Conservation (phyloP, 2,113 vertebrate genomes). For the Microtus richardsoni region DNA sequence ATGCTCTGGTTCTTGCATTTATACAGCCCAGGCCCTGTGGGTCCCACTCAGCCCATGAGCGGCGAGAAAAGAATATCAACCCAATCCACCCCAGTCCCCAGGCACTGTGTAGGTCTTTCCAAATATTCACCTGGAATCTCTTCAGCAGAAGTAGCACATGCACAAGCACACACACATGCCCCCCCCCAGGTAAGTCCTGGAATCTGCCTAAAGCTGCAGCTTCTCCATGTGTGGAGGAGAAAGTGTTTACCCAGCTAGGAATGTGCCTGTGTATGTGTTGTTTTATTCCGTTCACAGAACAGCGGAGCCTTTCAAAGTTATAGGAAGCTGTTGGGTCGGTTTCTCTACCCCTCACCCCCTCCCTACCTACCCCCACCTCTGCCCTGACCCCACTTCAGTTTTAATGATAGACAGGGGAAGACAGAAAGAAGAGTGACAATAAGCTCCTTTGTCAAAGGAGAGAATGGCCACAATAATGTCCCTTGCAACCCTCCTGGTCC, state of each 20-base stretch:
- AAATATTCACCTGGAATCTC: background rate
- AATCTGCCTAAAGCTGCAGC: background rate
- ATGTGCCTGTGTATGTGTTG: too few relatives aligned
- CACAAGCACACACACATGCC: background rate
- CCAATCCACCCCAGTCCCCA: background rate
- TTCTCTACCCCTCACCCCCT: background rate
- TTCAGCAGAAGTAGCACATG: background rate
- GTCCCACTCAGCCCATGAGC: too few relatives aligned
- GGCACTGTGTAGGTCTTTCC: background rate
- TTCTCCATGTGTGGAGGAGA: background rate
- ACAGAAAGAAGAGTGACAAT: background rate
- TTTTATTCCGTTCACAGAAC: background rate
- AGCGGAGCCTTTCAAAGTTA: background rate
- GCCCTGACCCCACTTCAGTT: background rate
- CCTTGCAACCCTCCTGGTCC: background rate
- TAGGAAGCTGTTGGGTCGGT: background rate
- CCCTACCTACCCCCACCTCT: background rate
- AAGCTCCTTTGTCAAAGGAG: background rate
- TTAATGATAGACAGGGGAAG: slow-evolving; percentile 17
- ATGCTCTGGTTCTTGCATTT: background rate
- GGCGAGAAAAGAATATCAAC: background rate
- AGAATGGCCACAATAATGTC: slow-evolving; percentile 16
- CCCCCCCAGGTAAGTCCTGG: background rate
- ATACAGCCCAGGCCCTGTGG: rapidly evolving
- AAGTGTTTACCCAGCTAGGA: background rate